Evolutionary conservation across 2,888 invertebrate species (phyloP).

Genomic region (Diogma glabrata): DNA sequence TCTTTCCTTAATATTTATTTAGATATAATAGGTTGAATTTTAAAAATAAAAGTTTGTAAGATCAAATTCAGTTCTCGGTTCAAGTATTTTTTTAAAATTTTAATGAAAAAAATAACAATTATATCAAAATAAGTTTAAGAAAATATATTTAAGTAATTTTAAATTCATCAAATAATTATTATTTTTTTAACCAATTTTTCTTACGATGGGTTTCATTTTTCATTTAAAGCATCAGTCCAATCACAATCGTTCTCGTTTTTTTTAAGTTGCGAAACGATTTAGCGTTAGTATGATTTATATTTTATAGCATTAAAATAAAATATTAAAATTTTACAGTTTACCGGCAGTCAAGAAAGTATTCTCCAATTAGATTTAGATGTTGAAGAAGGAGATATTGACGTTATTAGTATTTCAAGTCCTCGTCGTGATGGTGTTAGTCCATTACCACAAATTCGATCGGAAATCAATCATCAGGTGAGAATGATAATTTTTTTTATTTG

Average conservation of each 20-base stretch:
- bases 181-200: too few species aligned
- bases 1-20: too few species aligned
- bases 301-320: background rate
- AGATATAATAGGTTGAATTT: too few species aligned
- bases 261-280: slow-evolving; percentile 4
- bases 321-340: slow-evolving; percentile 43
- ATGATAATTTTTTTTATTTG: too few species aligned
- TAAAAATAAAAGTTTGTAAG: too few species aligned
- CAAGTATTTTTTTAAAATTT: too few species aligned
- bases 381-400: slow-evolving; percentile 24
- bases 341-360: slow-evolving; percentile 76
- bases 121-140: too few species aligned
- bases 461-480: slow-evolving; percentile 5
- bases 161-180: too few species aligned
- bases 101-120: too few species aligned
- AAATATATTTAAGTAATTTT: too few species aligned
- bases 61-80: too few species aligned
- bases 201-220: too few species aligned
- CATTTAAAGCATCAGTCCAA: background rate
- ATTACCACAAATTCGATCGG: slow-evolving; percentile 34
- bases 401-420: slow-evolving; percentile 27
- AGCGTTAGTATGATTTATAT: background rate
- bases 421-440: slow-evolving; percentile 31
- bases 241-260: background rate
- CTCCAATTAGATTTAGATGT: slow-evolving; percentile 58